Conservation (phyloP, 2,888 invertebrate species). For the Pollenia amentaria region DNA sequence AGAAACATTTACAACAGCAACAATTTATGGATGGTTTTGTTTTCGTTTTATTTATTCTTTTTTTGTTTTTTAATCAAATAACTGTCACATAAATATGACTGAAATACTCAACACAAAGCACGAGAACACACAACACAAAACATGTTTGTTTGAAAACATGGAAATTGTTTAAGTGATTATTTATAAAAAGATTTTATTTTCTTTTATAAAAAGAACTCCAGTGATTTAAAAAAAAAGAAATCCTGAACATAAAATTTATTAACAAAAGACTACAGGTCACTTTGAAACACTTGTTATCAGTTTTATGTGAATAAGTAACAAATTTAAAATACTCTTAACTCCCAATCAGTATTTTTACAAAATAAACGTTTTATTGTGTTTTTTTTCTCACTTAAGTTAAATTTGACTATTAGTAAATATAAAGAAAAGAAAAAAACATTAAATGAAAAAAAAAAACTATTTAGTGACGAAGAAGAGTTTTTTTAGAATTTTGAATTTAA, state of each 20-base stretch:
- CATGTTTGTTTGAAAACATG: slow-evolving; percentile 40
- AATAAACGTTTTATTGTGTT: background rate
- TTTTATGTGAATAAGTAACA: slow-evolving; percentile 40
- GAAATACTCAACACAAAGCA: slow-evolving; percentile 39
- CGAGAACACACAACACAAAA: background rate
- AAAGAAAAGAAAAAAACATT: background rate
- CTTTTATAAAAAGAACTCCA: slow-evolving; percentile 18
- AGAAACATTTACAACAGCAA: slow-evolving; percentile 12
- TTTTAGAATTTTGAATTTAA: too few relatives aligned
- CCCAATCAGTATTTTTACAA: background rate
- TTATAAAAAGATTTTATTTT: slow-evolving; percentile 28
- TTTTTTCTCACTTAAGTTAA: background rate
- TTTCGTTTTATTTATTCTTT: background rate
- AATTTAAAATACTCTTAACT: slow-evolving; percentile 1
- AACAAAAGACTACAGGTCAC: slow-evolving; percentile 59
- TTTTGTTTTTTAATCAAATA: slow-evolving; percentile 65
- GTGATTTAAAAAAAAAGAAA: background rate
- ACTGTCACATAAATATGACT: slow-evolving; percentile 72
- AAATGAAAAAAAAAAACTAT: background rate
- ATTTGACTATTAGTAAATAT: background rate
- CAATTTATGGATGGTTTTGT: slow-evolving; percentile 45
- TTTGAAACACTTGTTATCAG: slow-evolving; percentile 54
- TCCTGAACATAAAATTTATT: slow-evolving; percentile 36
- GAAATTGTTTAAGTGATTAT: slow-evolving; percentile 50
- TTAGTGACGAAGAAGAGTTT: too few relatives aligned